These are phyloP conservation scores for Arothron firmamentum DNA, from an alignment of 2,113 vertebrate species.

Conservation along the genomic window DNA sequence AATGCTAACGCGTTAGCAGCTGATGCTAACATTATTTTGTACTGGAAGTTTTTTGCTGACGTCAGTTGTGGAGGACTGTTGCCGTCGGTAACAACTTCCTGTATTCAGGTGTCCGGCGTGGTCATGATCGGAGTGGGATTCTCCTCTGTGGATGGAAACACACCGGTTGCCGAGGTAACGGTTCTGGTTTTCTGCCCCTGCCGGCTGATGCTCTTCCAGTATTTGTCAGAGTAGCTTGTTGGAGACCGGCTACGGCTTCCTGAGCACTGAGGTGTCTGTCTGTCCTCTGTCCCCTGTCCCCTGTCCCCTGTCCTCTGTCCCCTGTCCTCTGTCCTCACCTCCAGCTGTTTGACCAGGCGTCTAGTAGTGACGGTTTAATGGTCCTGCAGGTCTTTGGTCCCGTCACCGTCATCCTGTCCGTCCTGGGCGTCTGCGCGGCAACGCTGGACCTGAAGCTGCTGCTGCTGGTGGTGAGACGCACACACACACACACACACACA, in stretches of 20 bases:
- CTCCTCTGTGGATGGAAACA: conserved; percentile 38
- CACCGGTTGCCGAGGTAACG: conserved; percentile 43
- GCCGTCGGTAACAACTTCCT: not conserved
- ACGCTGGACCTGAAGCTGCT: conserved; percentile 41
- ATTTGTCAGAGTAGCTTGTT: not conserved
- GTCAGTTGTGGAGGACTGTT: not conserved
- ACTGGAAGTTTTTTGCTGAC: not conserved
- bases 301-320: too few relatives aligned
- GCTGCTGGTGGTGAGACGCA: conserved; percentile 53
- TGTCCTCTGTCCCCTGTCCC: too few relatives aligned
- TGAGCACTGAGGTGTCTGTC: too few relatives aligned
- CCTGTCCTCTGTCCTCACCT: not conserved
- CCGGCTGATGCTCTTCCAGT: too few relatives aligned
- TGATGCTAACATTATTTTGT: too few relatives aligned
- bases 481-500: conserved; percentile 12
- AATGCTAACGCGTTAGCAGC: too few relatives aligned
- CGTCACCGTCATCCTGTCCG: conserved; percentile 43
- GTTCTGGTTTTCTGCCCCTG: too few relatives aligned
- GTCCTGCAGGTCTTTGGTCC: conserved; percentile 62
- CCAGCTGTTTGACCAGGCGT: conserved; percentile 53
- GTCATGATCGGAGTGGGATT: conserved; percentile 63
- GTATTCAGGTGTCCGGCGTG: conserved; percentile 55
- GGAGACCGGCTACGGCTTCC: too few relatives aligned
- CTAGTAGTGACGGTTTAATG: conserved; percentile 40
- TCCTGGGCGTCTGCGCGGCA: conserved; percentile 51